A percentile compares a stretch with the other conserved stretches of the same genome.
phyloP scores from a whole-genome alignment of 2,797 vertebrate species.

The Mormyrops attenuatus region DNA sequence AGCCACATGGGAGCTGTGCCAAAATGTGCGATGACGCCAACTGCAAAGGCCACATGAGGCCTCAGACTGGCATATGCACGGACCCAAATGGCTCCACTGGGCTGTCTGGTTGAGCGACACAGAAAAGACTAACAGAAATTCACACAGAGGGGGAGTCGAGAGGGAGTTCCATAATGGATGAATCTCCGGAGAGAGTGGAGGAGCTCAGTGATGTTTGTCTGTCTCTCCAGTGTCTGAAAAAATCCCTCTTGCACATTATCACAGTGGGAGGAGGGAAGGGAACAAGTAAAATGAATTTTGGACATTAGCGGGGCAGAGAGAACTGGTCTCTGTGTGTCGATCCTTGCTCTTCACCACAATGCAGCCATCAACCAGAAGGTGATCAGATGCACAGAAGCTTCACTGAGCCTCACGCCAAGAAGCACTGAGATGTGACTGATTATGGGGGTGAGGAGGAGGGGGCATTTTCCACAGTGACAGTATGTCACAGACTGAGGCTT shows the following conservation, averaged over 20 bases:
- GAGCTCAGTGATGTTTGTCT: background rate
- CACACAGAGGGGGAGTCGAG: background rate
- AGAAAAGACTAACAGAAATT: background rate
- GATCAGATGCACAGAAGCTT: background rate
- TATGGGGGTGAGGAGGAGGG: background rate
- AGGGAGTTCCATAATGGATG: background rate
- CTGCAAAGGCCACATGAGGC: background rate
- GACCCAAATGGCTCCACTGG: background rate
- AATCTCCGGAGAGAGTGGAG: background rate
- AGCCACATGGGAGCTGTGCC: background rate
- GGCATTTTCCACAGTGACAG: background rate
- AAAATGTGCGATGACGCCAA: no score
- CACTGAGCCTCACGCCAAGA: background rate
- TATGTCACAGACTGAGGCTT: background rate
- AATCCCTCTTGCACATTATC: background rate
- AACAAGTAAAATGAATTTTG: background rate
- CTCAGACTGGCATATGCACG: background rate
- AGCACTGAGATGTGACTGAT: slow-evolving; percentile 6
- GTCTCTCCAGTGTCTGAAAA: background rate
- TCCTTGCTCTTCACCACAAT: background rate
- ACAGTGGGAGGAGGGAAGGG: background rate
- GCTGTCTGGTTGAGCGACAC: background rate
- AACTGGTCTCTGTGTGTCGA: background rate
- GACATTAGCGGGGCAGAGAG: background rate
- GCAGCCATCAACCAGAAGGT: background rate